phyloP scores from a whole-genome alignment of 2,888 invertebrate genomes.

The Pherbina coryleti region DNA sequence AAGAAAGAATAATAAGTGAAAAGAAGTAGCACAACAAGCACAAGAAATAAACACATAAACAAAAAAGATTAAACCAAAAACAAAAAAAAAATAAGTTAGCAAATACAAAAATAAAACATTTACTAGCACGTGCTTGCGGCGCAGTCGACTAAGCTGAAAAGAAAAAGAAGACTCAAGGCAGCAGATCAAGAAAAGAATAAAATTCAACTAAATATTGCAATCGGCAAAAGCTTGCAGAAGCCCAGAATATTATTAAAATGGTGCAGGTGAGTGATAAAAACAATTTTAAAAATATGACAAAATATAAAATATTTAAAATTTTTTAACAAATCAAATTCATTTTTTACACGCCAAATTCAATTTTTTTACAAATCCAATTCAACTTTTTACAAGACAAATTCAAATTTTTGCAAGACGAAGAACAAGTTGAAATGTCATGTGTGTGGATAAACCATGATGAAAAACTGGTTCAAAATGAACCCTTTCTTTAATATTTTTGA shows the following conservation, averaged over 20 bases:
- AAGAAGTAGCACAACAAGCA: not conserved
- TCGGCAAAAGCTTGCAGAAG: not conserved
- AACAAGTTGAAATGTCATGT: no score
- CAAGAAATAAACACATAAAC: constrained; percentile 22
- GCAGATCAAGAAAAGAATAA: not conserved
- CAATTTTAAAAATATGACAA: not conserved
- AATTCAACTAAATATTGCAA: not conserved
- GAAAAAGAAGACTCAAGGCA: not conserved
- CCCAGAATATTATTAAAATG: constrained; percentile 11
- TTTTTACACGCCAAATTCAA: no score
- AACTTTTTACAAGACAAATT: no score
- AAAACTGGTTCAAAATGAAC: no score
- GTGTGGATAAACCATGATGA: no score
- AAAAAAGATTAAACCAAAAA: not conserved
- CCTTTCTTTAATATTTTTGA: no score
- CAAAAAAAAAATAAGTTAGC: not conserved
- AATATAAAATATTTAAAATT: not conserved
- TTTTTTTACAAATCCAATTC: no score
- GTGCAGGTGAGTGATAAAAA: constrained; percentile 20
- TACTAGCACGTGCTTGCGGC: not conserved
- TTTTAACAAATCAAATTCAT: no score
- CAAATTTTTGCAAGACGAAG: no score
- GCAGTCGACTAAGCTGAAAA: not conserved
- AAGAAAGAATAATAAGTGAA: not conserved
- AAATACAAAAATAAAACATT: not conserved